phyloP scores from a whole-genome alignment of 2,888 invertebrate genomes.

The Deilephila elpenor region DNA sequence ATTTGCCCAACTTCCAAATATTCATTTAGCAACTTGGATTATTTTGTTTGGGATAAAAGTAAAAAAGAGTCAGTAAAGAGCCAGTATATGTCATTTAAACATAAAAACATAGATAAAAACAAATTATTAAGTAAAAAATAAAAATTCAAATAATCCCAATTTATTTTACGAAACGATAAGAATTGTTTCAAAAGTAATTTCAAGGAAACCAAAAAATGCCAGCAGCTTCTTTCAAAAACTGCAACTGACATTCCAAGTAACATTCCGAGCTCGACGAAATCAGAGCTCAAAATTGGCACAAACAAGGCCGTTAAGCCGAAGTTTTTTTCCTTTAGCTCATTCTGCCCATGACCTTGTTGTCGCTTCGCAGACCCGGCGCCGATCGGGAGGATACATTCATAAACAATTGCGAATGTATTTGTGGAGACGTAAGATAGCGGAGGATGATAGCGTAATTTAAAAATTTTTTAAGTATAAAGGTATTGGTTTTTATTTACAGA shows the following conservation, averaged over 20 bases:
- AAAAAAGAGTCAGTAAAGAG: background rate
- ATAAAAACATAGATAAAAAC: no score
- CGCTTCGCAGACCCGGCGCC: background rate
- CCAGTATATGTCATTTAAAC: background rate
- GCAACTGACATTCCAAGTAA: background rate
- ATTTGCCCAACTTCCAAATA: no score
- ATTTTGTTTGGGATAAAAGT: background rate
- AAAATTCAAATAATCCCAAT: no score
- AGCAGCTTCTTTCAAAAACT: no score
- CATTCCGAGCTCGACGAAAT: background rate
- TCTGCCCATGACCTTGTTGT: constrained; percentile 15
- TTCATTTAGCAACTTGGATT: background rate
- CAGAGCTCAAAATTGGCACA: constrained; percentile 1
- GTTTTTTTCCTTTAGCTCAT: background rate
- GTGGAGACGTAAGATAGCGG: background rate
- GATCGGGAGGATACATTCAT: background rate
- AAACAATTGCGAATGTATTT: background rate
- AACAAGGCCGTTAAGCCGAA: background rate
- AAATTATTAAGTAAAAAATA: no score
- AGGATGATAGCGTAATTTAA: background rate
- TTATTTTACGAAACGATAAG: no score
- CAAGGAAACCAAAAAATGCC: no score
- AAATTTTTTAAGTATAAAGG: background rate
- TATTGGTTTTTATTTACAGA: background rate
- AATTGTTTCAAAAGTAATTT: no score